A percentile compares a stretch with the other conserved stretches of the same genome.
Evolutionary conservation across 2,797 vertebrate species (phyloP).

Genomic region (Emydoidea blandingii): DNA sequence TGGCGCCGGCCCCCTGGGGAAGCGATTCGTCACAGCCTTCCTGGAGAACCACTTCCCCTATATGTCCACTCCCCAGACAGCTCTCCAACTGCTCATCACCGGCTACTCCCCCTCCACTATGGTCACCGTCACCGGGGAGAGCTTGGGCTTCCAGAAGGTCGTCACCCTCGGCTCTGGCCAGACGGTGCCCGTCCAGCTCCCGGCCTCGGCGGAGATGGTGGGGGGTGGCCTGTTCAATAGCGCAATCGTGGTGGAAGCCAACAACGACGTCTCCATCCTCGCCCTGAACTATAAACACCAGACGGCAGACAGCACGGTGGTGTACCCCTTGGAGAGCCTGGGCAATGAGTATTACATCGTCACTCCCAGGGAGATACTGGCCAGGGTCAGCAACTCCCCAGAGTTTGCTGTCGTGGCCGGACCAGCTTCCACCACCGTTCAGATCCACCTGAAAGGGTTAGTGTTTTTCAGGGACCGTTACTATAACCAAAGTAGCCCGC

Average conservation of each 20-base stretch:
- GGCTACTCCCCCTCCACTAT: too few relatives aligned
- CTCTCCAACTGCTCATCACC: constrained; percentile 56
- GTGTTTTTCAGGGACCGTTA: constrained; percentile 27
- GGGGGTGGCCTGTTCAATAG: constrained; percentile 52
- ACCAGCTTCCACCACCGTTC: constrained; percentile 67
- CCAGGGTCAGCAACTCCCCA: not conserved
- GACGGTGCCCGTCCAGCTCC: constrained; percentile 55
- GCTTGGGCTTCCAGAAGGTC: not conserved
- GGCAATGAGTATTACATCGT: constrained; percentile 78
- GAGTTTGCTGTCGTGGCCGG: constrained; percentile 78
- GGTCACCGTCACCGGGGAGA: constrained; percentile 29
- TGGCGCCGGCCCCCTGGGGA: constrained; percentile 46
- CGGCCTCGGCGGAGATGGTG: constrained; percentile 60
- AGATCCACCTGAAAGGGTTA: constrained; percentile 30
- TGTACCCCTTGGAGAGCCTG: constrained; percentile 77
- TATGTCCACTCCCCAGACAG: not conserved
- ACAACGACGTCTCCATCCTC: constrained; percentile 66
- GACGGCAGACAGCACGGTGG: constrained; percentile 72
- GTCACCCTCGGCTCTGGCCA: constrained; percentile 33
- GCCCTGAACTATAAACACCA: constrained; percentile 68
- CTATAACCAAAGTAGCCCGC: not conserved
- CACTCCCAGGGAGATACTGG: constrained; percentile 47
- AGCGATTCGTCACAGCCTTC: constrained; percentile 79
- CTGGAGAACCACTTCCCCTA: constrained; percentile 73
- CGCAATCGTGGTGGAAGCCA: constrained; percentile 75